Evolutionary conservation across 2,113 vertebrate species (phyloP).

Genomic region (Electrona antarctica): DNA sequence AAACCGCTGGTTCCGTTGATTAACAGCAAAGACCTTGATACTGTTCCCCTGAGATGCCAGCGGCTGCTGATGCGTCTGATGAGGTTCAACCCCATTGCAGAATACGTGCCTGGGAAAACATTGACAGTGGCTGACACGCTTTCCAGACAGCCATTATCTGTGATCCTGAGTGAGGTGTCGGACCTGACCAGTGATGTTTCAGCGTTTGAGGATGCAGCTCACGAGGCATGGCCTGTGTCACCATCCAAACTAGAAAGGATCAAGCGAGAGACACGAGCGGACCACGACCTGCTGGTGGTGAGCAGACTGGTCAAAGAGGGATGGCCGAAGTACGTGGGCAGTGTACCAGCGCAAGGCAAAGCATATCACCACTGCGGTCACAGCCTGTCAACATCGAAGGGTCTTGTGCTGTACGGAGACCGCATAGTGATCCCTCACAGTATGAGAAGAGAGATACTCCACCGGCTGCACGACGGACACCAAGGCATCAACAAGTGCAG

Average conservation of each 20-base stretch:
- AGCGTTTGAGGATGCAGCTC: not conserved
- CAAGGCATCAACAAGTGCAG: not conserved
- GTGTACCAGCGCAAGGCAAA: not conserved
- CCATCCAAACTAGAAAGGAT: constrained; percentile 10
- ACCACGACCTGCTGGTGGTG: not conserved
- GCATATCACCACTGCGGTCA: not conserved
- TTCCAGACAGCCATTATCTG: constrained; percentile 1
- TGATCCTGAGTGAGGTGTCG: not conserved
- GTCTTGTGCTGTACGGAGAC: not conserved
- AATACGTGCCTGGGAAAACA: constrained; percentile 10
- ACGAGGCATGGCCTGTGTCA: not conserved
- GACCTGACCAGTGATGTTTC: constrained; percentile 7
- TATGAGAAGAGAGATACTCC: not conserved
- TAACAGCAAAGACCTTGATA: constrained; percentile 17
- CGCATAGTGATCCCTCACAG: not conserved
- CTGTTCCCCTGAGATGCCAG: constrained; percentile 28
- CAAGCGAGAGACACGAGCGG: not conserved
- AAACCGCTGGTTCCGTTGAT: constrained; percentile 27
- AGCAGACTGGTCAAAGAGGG: not conserved
- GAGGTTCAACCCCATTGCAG: constrained; percentile 10
- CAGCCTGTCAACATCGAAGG: not conserved
- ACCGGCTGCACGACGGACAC: constrained; percentile 3
- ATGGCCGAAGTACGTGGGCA: not conserved
- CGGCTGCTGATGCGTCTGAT: constrained; percentile 23
- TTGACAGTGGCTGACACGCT: constrained; percentile 6